Base-by-base conservation (phyloP, 2,113 vertebrate genomes). In the Ginglymostoma cirratum region DNA sequence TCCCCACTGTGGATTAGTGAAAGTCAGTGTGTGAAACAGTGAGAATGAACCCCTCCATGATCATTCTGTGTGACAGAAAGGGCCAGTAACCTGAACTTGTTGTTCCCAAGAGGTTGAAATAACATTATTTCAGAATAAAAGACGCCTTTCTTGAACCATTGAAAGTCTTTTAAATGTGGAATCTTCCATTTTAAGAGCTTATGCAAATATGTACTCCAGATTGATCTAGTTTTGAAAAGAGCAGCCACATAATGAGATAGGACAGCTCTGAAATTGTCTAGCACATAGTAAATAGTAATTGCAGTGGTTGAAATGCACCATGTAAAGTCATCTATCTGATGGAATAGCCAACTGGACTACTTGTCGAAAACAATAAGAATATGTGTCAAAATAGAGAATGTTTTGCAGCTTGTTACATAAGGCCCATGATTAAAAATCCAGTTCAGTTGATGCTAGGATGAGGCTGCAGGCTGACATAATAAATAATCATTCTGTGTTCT, bases 401-500 rank as follows among this genome's bases (percentile, higher is more conserved):
- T 95, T 95, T 93, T 72, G 34, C 55, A 93, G 89, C 61, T 38
- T 93, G 94, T 95, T 70, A 95, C 38, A 95, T 95, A 95, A 95
- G 27, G 23, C 21, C 24, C 69, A 34, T 72, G 94, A 95, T 95
- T 72, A 95, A 95, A 34, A 45, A 95, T 30, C 69, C 94, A 95
- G 42, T 95, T 95, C 67, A 30, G 23, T 72, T 45, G 69, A 95
- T 95, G 94, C 42, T 95, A 38, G 52, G 94, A 95, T 69, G 94
- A 76, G 70, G 66, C 94, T 85, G 70, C 93, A 34, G 66, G 89
- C 96, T 65, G 61, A 69, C 52, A 96, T 45, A 95, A 87, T 87
- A 19, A 89, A 52, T 87, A 42, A 21, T 94, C 38, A 96, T 0
- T 95, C 80, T 96, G 24, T 96, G 55, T 97, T 96, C 97, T 96